phyloP scores from a whole-genome alignment of 1,140 invertebrate genomes.

The Drosophila nikananu region DNA sequence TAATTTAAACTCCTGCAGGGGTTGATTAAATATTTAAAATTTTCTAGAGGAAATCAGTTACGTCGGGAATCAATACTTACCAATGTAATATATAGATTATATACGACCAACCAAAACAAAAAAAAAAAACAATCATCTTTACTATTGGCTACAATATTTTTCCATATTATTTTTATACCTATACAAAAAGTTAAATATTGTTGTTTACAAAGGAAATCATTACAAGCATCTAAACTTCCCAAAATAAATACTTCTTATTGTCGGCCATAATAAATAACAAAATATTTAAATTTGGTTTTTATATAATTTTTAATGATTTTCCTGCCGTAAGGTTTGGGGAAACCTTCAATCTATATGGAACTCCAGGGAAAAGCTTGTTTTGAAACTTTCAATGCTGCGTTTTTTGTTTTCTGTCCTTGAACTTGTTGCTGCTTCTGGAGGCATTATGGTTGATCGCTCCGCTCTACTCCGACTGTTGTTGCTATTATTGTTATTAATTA shows the following conservation, averaged over 20 bases:
- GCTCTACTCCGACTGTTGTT: slow-evolving; percentile 26
- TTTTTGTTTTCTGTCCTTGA: slow-evolving; percentile 52
- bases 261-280: background rate
- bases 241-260: background rate
- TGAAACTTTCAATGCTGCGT: slow-evolving; percentile 8
- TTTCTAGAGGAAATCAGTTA: background rate
- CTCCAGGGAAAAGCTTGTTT: slow-evolving; percentile 1
- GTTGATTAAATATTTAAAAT: background rate
- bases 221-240: background rate
- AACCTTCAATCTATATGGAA: background rate
- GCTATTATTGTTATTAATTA: slow-evolving; percentile 70
- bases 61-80: background rate
- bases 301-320: background rate
- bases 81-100: background rate
- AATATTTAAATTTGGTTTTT: too few relatives aligned
- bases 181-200: background rate
- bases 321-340: background rate
- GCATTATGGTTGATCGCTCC: slow-evolving; percentile 8
- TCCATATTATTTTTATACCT: background rate
- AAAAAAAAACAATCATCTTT: background rate
- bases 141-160: background rate
- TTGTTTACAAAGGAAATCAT: background rate
- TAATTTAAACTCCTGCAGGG: too few relatives aligned
- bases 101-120: background rate
- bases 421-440: slow-evolving; percentile 43